These are phyloP conservation scores for Bufotes viridis DNA, from an alignment of 2,797 vertebrate species.

Conservation along the genomic window DNA sequence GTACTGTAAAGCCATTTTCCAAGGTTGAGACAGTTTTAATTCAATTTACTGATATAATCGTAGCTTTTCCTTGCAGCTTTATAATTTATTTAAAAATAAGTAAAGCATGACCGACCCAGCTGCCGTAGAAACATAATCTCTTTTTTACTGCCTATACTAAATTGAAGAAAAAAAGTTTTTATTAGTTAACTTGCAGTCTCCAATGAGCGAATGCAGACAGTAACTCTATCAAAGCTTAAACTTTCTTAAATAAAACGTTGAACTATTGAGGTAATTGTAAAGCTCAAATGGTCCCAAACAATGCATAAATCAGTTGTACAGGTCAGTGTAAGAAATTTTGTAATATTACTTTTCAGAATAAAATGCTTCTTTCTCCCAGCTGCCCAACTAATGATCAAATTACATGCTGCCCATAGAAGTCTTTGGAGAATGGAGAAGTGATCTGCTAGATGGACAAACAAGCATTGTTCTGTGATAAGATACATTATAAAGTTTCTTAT, in stretches of 20 bases:
- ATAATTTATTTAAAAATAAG: conserved; percentile 21
- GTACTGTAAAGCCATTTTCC: conserved; percentile 22
- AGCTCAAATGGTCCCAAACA: neutral
- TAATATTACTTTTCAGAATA: too few relatives aligned
- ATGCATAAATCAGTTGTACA: too few relatives aligned
- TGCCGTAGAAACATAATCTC: neutral
- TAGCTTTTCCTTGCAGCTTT: neutral
- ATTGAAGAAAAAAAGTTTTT: neutral
- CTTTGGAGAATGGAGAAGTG: too few relatives aligned
- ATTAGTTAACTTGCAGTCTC: neutral
- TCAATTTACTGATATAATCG: conserved; percentile 21
- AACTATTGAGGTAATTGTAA: neutral
- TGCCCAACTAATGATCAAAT: too few relatives aligned
- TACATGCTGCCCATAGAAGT: too few relatives aligned
- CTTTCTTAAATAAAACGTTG: neutral
- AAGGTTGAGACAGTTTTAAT: conserved; percentile 18
- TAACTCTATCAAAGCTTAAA: neutral
- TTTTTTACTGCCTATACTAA: neutral
- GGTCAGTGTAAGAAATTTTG: too few relatives aligned
- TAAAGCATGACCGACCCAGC: conserved; percentile 15
- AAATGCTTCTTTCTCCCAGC: too few relatives aligned
- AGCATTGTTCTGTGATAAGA: too few relatives aligned
- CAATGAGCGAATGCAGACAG: neutral
- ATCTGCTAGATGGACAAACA: too few relatives aligned
- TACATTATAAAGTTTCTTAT: too few relatives aligned